phyloP scores from a whole-genome alignment of 2,113 vertebrate species.

The Salvator merianae region DNA sequence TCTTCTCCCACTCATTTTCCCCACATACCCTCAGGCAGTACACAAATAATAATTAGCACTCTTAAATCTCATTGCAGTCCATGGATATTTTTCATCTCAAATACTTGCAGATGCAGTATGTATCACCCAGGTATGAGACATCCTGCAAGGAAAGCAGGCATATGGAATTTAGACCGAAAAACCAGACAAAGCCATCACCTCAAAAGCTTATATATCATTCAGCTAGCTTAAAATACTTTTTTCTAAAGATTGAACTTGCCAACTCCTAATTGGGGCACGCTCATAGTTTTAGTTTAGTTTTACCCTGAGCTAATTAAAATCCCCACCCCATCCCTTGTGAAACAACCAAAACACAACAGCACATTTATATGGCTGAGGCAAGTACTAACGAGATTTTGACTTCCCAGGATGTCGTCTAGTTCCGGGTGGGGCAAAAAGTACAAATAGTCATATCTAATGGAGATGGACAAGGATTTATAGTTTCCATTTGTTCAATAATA shows the following conservation, averaged over 20 bases:
- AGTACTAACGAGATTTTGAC: neutral
- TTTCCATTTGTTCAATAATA: too few species aligned
- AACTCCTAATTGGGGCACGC: neutral
- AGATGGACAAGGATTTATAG: neutral
- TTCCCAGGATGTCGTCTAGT: neutral
- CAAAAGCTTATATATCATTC: neutral
- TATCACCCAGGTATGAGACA: neutral
- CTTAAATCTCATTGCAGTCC: constrained; percentile 58
- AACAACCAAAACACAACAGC: neutral
- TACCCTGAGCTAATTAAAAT: neutral
- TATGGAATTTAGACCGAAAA: neutral
- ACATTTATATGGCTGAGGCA: neutral
- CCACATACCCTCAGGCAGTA: constrained; percentile 60
- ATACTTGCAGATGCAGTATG: neutral
- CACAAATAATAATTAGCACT: constrained; percentile 63
- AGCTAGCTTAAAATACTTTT: neutral
- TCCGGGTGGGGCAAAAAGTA: too few species aligned
- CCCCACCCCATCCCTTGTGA: too few species aligned
- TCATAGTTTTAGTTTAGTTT: neutral
- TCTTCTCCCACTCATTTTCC: constrained; percentile 61
- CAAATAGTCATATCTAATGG: neutral
- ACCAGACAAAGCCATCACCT: rapidly evolving
- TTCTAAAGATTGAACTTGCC: neutral
- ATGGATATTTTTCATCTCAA: neutral
- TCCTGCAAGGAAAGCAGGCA: neutral